Evolutionary conservation across 2,797 vertebrate species (phyloP).

Genomic region (Gallirallus australis): DNA sequence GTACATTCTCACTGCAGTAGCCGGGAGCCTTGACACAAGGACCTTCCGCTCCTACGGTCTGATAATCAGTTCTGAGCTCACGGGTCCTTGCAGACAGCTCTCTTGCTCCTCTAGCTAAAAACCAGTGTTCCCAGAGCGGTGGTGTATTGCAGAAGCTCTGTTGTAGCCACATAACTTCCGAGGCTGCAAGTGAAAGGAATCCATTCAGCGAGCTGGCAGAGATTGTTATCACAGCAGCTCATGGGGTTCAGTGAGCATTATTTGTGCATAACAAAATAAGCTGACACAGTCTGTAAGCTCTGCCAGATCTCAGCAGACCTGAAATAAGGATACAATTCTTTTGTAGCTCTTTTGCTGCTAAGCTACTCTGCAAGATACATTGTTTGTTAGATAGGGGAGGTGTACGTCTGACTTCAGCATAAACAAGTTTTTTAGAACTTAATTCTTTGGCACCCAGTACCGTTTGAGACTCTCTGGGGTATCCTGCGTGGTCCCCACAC

Average conservation of each 20-base stretch:
- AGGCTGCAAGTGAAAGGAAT: conserved; percentile 58
- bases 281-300: conserved; percentile 37
- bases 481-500: neutral
- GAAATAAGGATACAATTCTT: conserved; percentile 1
- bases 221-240: conserved; percentile 57
- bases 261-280: conserved; percentile 50
- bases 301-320: conserved; percentile 36
- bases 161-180: conserved; percentile 15
- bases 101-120: neutral
- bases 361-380: neutral
- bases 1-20: neutral
- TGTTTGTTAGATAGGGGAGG: neutral
- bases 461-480: neutral
- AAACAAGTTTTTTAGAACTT: neutral
- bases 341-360: conserved; percentile 16
- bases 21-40: neutral
- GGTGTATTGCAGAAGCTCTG: neutral
- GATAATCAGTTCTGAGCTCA: conserved; percentile 20
- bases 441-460: neutral
- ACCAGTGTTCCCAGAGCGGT: neutral
- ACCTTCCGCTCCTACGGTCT: neutral
- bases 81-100: conserved; percentile 6
- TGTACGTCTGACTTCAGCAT: neutral
- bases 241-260: conserved; percentile 46
- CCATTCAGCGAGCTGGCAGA: conserved; percentile 63